A percentile compares a stretch with the other conserved stretches of the same genome.
Evolutionary conservation across 2,888 invertebrate genomes (phyloP).

Genomic region (Andricus quercusramuli): DNA sequence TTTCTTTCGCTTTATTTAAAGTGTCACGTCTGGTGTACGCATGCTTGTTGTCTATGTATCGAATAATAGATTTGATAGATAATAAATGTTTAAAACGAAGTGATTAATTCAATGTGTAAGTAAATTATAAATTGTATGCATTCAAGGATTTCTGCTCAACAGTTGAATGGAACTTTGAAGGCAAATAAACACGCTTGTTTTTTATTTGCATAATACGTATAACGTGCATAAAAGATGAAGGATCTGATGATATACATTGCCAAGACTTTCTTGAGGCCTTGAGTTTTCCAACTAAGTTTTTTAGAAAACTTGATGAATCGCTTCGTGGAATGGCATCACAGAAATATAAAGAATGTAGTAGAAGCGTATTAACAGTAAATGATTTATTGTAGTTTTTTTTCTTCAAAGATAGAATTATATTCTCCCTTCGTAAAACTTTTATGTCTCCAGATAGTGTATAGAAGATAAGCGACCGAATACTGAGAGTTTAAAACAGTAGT

Average conservation of each 20-base stretch:
- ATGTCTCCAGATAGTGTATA: background rate
- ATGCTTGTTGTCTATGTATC: background rate
- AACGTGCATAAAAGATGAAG: background rate
- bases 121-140: background rate
- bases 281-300: conserved; percentile 2
- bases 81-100: background rate
- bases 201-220: background rate
- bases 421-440: background rate
- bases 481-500: background rate
- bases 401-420: background rate
- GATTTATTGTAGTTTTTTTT: background rate
- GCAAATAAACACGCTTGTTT: background rate
- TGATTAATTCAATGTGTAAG: background rate
- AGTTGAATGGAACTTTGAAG: conserved; percentile 1
- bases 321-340: background rate
- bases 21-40: background rate
- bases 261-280: background rate
- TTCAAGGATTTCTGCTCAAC: background rate
- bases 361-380: background rate
- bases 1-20: background rate
- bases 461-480: background rate
- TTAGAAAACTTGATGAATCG: conserved; percentile 2
- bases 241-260: conserved; percentile 7
- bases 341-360: background rate
- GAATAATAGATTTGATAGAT: background rate